Percentiles rank a stretch among this genome's conserved stretches.
These are phyloP conservation scores for Zosterops lateralis DNA, from an alignment of 2,113 vertebrate genomes.

Conservation along the genomic window DNA sequence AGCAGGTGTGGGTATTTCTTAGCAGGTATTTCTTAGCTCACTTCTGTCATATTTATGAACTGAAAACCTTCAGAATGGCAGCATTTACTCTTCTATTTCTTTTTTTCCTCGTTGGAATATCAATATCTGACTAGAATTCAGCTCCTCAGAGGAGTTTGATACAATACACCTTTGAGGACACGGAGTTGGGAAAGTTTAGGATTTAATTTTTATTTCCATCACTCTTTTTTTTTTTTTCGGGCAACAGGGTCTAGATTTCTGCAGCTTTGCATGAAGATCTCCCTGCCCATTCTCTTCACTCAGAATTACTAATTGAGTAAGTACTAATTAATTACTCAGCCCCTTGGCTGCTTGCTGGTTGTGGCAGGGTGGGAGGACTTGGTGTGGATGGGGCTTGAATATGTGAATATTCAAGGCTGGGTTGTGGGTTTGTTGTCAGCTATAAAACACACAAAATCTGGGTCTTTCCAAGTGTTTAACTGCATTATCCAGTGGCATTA, in stretches of 20 bases:
- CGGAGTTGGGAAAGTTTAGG: not conserved
- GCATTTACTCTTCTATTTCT: not conserved
- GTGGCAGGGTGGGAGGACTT: not conserved
- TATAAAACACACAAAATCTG: not conserved
- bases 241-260: not conserved
- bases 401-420: not conserved
- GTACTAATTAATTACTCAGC: not conserved
- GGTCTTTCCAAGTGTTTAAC: not conserved
- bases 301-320: not conserved
- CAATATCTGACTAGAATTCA: not conserved
- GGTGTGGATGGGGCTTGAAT: not conserved
- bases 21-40: not conserved
- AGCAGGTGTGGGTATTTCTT: not conserved
- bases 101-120: not conserved
- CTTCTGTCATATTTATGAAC: not conserved
- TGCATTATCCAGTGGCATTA: not conserved
- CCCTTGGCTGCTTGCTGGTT: not conserved
- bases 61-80: not conserved
- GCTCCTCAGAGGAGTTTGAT: not conserved
- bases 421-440: not conserved
- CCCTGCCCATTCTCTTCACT: not conserved
- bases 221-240: not conserved
- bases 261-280: not conserved
- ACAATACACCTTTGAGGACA: not conserved
- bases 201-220: not conserved